Evolutionary conservation across 2,888 invertebrate species (phyloP), one percentile per base, ranked within the genome.

Genomic region (Watsonalla cultraria): DNA sequence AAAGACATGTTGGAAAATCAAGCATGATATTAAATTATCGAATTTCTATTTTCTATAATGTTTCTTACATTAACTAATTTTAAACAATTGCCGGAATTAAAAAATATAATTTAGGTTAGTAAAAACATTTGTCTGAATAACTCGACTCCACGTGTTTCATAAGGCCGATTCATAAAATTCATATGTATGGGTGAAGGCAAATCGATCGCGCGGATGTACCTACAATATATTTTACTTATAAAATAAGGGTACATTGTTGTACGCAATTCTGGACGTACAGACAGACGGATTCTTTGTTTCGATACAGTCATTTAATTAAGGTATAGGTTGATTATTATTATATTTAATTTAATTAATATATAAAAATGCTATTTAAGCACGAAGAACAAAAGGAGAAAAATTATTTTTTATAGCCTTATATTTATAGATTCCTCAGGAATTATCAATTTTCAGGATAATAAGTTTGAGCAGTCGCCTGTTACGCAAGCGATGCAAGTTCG

Each of bases 141-240:
- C 33, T 15, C 71, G 8, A 49, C 83, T 88, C 86, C 65, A 82
- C 55, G 11, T 63, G 51, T 62, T 59, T 58, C 14, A 0, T 59
- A 68, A 64, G 55, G 76, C 59, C 64, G 76, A 79, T 87, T 87
- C 88, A 86, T 87, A 89, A 89, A 87, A 87, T 82, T 86, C 89
- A 86, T 86, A 84, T 85, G 86, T 84, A 86, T 74, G 80, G 82
- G 83, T 83, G 85, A 80, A 84, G 80, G 75, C 77, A 74, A 70
- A 66, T 75, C 77, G 75, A 78, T 81, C 78, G 75, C 78, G 70
- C 72, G 75, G 77, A 76, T 78, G 74, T 80, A 72, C 74, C 68
- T 11, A 42, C 42, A 42, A 78, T 82, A 83, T 81, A 84, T 83
- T 86, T 81, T 78, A 82, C 82, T 79, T 84, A 84, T 82, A 81